Evolutionary conservation across 2,888 invertebrate species (phyloP), one percentile per base, ranked within the genome.

Genomic region (Drosophila limbata): DNA sequence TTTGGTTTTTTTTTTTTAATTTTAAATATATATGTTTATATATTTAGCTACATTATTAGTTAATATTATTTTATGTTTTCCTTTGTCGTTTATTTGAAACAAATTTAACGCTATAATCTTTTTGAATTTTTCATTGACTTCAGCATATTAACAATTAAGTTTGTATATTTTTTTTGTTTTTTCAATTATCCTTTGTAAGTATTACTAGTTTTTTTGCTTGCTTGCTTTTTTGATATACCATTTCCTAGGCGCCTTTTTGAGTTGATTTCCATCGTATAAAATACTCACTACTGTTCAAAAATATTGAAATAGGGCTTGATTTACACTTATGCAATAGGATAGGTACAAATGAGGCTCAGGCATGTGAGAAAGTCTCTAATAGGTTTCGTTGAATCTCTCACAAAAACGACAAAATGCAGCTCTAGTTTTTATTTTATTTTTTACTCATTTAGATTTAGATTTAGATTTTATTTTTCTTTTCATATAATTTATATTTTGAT

Each of bases 271-370:
- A 37, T 82, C 68, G 82, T 84, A 84, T 77, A 88, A 84, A 84
- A 84, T 79, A 77, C 68, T 73, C 79, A 74, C 15, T 77, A 79
- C 82, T 77, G 79, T 69, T 88, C 77, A 74, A 84, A 84, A 87
- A 85, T 82, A 88, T 74, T 81, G 70, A 70, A 81, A 76, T 78
- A 73, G 87, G 77, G 78, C 73, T 81, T 68, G 84, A 68, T 82
- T 85, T 81, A 73, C 83, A 81, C 84, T 84, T 84, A 87, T 84
- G 84, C 88, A 78, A 80, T 82, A 85, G 84, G 88, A 88, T 78
- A 90, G 90, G 91, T 91, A 91, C 90, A 89, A 90, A 91, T 88
- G 87, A 91, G 88, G 89, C 88, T 88, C 83, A 90, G 86, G 89
- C 88, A 67, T 78, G 77, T 74, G 74, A 80, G 77, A 85, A 81